Conservation (phyloP, 2,113 vertebrate species). For the Chelonoidis abingdonii region DNA sequence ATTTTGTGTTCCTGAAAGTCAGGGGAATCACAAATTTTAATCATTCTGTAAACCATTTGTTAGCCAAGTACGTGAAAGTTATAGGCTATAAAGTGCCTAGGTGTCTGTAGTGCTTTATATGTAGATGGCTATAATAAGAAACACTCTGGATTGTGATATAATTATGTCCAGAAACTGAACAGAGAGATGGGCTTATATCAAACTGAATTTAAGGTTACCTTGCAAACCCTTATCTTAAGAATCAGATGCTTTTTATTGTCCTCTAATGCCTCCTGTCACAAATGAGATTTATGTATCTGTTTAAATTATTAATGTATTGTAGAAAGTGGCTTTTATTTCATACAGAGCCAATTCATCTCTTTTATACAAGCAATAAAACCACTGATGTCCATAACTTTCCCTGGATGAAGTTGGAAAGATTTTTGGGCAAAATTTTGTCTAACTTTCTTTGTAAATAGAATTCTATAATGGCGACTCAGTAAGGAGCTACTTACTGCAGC, state of each 20-base stretch:
- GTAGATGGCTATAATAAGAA: background rate
- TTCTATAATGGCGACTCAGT: background rate
- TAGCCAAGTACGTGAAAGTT: background rate
- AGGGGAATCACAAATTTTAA: background rate
- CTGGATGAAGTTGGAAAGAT: background rate
- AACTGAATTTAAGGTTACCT: background rate
- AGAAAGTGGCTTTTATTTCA: background rate
- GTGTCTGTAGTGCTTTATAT: background rate
- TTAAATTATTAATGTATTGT: background rate
- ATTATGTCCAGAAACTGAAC: background rate
- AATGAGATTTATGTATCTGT: background rate
- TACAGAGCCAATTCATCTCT: background rate
- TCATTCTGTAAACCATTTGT: background rate
- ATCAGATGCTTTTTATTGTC: background rate
- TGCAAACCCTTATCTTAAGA: background rate
- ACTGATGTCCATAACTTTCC: background rate
- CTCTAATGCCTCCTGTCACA: background rate
- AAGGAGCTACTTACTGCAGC: background rate
- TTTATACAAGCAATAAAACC: background rate
- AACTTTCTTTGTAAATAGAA: background rate
- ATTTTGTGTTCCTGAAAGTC: background rate
- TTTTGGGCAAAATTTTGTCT: background rate
- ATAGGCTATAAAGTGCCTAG: background rate
- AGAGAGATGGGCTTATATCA: background rate
- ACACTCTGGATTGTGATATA: background rate